Base-by-base conservation (phyloP, 2,113 vertebrate species). In the Mustela nigripes region DNA sequence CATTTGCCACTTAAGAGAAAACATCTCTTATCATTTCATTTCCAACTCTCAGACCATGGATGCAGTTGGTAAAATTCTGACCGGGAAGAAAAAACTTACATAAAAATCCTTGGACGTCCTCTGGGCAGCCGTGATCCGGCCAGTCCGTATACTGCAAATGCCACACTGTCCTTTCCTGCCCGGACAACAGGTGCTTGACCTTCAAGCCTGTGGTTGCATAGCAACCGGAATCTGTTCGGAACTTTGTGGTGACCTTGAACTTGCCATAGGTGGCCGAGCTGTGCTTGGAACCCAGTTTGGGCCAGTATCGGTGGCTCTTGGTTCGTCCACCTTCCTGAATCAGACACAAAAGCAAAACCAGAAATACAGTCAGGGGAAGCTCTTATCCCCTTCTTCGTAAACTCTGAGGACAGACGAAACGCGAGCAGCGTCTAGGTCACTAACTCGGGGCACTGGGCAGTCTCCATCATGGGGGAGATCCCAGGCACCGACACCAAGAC, bases 81-180 rank as follows among this genome's bases (percentile, higher is more conserved):
- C 3, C 1, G 2, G 15, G 16, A 83, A 91, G 39, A 8, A 86
- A 7, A 94, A 36, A 98, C 99, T 99, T 98, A 99, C 99, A 99
- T 82, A 99, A 98, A 98, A 99, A 99, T 82, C 99, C 99, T 98
- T 99, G 99, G 79, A 99, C 99, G 78, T 99, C 99, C 98, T 99
- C 99, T 3, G 99, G 99, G 97, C 99, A 99, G 53, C 99, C 99
- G 2, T 99, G 99, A 96, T 99, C 99, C 7, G 99, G 99, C 99
- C 99, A 99, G 97, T 99, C 99, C 0, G 99, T 99, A 56, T 99
- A 99, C 16, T 99, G 99, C 98, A 99, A 98, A 97, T 99, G 99
- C 99, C 99, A 99, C 93, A 99, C 99, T 0, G 99, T 99, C 98
- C 98, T 99, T 97, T 99, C 99, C 60, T 99, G 99, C 15, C 99